A percentile compares a stretch with the other conserved stretches of the same genome.
Evolutionary conservation across 2,797 vertebrate species (phyloP).

Genomic region (Gymnothorax reevesii): DNA sequence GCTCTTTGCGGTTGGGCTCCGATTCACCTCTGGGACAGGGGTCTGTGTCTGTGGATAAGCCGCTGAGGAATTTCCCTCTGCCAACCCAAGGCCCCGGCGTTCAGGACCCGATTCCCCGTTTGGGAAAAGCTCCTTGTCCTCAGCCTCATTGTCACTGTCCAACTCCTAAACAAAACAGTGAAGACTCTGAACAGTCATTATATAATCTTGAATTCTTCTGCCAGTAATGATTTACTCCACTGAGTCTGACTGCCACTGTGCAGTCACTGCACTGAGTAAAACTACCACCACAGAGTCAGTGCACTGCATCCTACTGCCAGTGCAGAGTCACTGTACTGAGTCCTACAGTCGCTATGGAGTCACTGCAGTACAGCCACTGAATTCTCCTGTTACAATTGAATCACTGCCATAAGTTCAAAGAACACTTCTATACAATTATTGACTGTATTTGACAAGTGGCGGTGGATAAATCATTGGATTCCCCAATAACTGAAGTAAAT

Average conservation of each 20-base stretch:
- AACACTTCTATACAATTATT: too few species aligned
- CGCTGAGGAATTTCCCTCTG: background rate
- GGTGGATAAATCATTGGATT: too few species aligned
- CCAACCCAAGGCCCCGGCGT: background rate
- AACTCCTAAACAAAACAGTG: slow-evolving; percentile 57
- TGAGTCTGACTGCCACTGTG: background rate
- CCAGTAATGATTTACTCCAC: background rate
- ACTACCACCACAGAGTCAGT: background rate
- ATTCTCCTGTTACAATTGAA: background rate
- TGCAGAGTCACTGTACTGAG: background rate
- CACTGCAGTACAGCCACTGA: too few species aligned
- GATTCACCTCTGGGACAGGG: background rate
- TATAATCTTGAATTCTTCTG: background rate
- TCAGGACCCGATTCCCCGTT: slow-evolving; percentile 23
- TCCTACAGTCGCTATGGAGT: too few species aligned
- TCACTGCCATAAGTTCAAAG: too few species aligned
- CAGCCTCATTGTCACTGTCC: slow-evolving; percentile 53
- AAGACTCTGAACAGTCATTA: background rate
- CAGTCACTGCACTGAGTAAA: slow-evolving; percentile 1
- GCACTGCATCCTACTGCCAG: background rate
- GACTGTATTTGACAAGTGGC: too few species aligned
- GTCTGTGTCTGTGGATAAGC: background rate
- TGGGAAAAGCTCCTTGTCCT: slow-evolving; percentile 45
- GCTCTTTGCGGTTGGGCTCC: background rate
- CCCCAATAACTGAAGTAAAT: too few species aligned